Evolutionary conservation across 30 jellyfish, hydroid and myxozoan species (phyloP).

Genomic region (Catostylus mosaicus): DNA sequence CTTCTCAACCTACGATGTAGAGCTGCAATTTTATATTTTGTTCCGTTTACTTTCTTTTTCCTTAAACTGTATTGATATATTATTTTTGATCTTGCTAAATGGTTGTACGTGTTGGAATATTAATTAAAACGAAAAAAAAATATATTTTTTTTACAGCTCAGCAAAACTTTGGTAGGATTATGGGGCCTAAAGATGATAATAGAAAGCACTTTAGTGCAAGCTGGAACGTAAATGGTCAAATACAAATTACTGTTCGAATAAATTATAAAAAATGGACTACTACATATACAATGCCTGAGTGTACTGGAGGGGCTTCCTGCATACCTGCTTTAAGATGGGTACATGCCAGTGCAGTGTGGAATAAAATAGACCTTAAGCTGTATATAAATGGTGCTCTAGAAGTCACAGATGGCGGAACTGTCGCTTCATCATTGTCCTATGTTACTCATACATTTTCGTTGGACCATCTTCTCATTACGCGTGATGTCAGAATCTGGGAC

Average conservation of each 20-base stretch:
- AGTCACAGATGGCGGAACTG: not conserved
- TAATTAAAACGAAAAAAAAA: too few species aligned
- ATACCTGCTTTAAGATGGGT: constrained; percentile 17
- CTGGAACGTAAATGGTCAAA: not conserved
- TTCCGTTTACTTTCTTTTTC: too few species aligned
- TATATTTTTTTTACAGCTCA: not conserved
- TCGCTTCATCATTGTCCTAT: not conserved
- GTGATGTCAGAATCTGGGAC: constrained; percentile 37
- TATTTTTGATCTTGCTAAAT: too few species aligned
- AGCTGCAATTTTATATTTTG: too few species aligned
- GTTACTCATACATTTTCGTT: not conserved
- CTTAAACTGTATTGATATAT: too few species aligned
- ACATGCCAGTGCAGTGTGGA: constrained; percentile 29
- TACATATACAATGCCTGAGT: constrained; percentile 27
- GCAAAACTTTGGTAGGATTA: not conserved
- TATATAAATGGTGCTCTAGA: constrained; percentile 7
- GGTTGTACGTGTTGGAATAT: too few species aligned
- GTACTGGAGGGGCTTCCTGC: not conserved
- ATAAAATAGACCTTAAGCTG: not conserved
- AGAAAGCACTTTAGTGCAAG: not conserved
- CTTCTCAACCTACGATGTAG: too few species aligned
- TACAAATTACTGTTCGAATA: not conserved
- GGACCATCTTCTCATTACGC: not conserved
- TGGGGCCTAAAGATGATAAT: not conserved
- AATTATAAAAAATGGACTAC: not conserved